Conservation (phyloP, 2,113 vertebrate genomes). For the Synodontis membranacea region DNA sequence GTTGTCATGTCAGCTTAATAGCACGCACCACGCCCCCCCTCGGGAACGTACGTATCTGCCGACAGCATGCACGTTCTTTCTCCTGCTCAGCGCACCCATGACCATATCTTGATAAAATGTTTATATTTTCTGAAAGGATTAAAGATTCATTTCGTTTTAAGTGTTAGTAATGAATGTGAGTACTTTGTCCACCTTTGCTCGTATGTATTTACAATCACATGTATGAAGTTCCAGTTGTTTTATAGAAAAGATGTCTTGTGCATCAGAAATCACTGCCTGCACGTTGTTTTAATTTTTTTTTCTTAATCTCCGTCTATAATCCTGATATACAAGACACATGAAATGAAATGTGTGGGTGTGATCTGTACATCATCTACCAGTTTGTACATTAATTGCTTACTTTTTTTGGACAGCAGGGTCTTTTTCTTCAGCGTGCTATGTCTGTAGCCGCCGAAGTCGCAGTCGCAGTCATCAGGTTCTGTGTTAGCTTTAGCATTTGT, state of each 20-base stretch:
- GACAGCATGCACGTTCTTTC: too few relatives aligned
- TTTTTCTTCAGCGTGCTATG: constrained; percentile 76
- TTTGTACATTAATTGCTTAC: constrained; percentile 69
- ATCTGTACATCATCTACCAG: not conserved
- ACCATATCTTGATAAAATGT: too few relatives aligned
- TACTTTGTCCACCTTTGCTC: too few relatives aligned
- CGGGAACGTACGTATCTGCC: too few relatives aligned
- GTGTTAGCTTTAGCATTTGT: constrained; percentile 18
- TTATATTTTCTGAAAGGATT: too few relatives aligned
- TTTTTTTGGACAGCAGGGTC: constrained; percentile 85
- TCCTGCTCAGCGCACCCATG: too few relatives aligned
- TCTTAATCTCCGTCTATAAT: not conserved
- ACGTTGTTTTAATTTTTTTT: not conserved
- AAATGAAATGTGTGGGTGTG: not conserved
- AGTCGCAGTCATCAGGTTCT: constrained; percentile 73
- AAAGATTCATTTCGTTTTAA: too few relatives aligned
- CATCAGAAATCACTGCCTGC: not conserved
- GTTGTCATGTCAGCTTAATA: too few relatives aligned
- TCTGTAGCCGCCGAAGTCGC: constrained; percentile 71
- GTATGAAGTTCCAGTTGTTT: too few relatives aligned
- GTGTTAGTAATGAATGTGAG: too few relatives aligned
- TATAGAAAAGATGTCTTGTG: not conserved
- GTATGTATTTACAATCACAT: too few relatives aligned
- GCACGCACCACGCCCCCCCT: too few relatives aligned
- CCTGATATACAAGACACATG: not conserved